A percentile compares a stretch with the other conserved stretches of the same genome.
Conservation (phyloP, 2,888 invertebrate genomes). For the Latrodectus elegans region DNA sequence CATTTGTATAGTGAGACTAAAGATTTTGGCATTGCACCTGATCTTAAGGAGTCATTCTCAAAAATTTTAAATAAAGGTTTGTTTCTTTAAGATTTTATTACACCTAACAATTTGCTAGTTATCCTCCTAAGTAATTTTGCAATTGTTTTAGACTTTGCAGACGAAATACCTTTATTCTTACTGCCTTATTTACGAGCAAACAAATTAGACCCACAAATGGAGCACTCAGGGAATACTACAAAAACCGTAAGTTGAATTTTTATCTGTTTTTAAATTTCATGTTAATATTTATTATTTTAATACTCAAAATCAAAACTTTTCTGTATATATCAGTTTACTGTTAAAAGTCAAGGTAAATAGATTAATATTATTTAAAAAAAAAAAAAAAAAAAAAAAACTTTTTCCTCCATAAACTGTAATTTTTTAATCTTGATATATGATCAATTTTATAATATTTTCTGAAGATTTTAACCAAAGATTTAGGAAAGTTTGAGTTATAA, state of each 20-base stretch:
- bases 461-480: too few relatives aligned
- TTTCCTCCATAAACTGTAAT: too few relatives aligned
- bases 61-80: constrained; percentile 30
- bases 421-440: too few relatives aligned
- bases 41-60: constrained; percentile 86
- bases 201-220: constrained; percentile 78
- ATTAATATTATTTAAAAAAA: too few relatives aligned
- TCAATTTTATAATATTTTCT: too few relatives aligned
- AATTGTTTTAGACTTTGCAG: constrained; percentile 14
- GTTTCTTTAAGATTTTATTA: not conserved
- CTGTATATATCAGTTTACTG: too few relatives aligned
- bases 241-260: constrained; percentile 75
- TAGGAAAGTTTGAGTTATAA: too few relatives aligned
- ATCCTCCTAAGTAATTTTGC: not conserved
- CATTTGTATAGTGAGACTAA: constrained; percentile 77
- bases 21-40: constrained; percentile 80
- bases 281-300: not conserved
- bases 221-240: constrained; percentile 75
- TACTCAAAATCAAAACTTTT: not conserved
- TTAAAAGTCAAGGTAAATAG: too few relatives aligned
- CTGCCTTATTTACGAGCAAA: constrained; percentile 77
- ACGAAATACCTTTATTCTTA: constrained; percentile 32
- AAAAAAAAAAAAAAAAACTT: too few relatives aligned
- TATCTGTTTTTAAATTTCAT: constrained; percentile 61
- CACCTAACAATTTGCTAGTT: not conserved